phyloP scores from a whole-genome alignment of 2,113 vertebrate genomes.

The Aramus guarauna region DNA sequence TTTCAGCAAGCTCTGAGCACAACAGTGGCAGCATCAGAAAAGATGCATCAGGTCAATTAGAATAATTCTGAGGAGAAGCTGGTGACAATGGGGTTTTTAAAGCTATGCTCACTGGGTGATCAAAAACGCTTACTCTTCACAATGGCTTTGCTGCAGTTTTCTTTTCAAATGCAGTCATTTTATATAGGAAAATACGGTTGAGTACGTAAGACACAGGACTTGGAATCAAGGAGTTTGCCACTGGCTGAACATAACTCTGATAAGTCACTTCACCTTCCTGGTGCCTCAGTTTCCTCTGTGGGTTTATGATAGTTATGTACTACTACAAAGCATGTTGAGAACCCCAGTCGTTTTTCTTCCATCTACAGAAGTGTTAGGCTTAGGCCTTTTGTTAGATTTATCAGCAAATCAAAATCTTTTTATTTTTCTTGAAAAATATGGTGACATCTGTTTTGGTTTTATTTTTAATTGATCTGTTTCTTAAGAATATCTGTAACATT shows the following conservation, averaged over 20 bases:
- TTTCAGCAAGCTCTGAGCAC: neutral
- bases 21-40: neutral
- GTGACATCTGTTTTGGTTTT: neutral
- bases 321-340: neutral
- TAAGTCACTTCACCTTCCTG: neutral
- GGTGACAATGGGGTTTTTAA: neutral
- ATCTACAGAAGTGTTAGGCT: neutral
- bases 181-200: neutral
- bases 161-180: neutral
- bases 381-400: neutral
- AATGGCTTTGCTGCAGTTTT: neutral
- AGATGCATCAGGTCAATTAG: neutral
- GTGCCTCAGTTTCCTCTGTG: neutral
- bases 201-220: neutral
- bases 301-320: neutral
- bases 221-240: neutral
- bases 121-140: neutral
- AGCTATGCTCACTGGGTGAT: neutral
- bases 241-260: neutral
- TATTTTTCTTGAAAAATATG: neutral
- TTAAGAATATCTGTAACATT: neutral
- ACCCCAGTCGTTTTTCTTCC: neutral
- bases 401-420: neutral
- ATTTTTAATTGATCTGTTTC: neutral
- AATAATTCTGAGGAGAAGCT: neutral